Conservation (phyloP, 1,140 invertebrate species). For the Ceratitis capitata region DNA sequence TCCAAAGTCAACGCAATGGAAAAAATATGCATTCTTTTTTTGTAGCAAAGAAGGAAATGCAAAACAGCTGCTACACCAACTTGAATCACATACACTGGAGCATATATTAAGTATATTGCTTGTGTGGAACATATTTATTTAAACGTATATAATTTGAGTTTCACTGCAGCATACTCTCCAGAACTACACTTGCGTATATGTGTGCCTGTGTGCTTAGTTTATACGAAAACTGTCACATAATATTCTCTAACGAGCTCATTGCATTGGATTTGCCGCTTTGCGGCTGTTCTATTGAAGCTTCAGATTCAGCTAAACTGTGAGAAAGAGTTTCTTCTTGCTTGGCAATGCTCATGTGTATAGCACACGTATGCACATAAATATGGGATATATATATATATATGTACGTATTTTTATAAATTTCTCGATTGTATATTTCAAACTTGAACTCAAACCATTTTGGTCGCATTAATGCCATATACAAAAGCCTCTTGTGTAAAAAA, state of each 20-base stretch:
- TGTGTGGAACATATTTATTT: not conserved
- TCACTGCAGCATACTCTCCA: not conserved
- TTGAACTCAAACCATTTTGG: not conserved
- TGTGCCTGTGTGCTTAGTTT: not conserved
- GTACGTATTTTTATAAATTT: not conserved
- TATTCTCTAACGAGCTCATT: slow-evolving; percentile 12
- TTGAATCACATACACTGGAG: not conserved
- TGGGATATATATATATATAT: not conserved
- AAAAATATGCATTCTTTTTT: slow-evolving; percentile 19
- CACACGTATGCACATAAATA: no score
- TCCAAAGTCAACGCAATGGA: not conserved
- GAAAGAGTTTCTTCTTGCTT: no score
- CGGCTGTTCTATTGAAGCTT: not conserved
- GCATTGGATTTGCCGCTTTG: not conserved
- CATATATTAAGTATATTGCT: not conserved
- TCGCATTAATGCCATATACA: not conserved
- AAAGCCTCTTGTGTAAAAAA: not conserved
- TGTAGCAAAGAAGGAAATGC: not conserved
- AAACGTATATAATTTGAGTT: not conserved
- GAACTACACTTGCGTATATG: not conserved
- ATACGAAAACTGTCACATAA: slow-evolving; percentile 9
- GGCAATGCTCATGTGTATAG: no score
- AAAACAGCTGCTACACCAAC: not conserved
- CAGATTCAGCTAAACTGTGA: not conserved
- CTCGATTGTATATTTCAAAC: not conserved